Conservation (phyloP, 2,797 vertebrate genomes). For the Takifugu ocellatus region DNA sequence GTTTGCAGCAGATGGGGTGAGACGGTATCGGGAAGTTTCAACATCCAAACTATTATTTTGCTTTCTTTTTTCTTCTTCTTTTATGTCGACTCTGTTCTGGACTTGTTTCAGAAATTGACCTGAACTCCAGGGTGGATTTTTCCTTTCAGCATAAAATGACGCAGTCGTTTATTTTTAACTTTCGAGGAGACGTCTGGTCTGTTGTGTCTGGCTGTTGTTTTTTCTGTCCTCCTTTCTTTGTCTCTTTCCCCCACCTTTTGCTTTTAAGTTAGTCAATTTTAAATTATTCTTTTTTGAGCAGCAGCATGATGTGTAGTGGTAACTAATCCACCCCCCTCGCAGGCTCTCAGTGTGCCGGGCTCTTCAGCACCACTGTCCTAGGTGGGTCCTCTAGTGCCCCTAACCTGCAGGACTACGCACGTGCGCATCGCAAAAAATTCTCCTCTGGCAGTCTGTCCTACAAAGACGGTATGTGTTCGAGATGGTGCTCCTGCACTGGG, state of each 20-base stretch:
- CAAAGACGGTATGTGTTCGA: constrained; percentile 95
- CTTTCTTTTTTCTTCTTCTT: not conserved
- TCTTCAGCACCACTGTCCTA: constrained; percentile 99
- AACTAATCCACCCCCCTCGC: constrained; percentile 80
- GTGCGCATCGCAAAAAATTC: constrained; percentile 97
- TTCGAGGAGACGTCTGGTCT: constrained; percentile 14
- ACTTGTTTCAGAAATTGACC: not conserved
- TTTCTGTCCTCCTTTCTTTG: constrained; percentile 15
- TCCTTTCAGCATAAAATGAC: constrained; percentile 5
- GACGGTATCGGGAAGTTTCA: not conserved
- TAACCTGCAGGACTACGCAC: constrained; percentile 99
- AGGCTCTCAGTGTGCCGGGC: constrained; percentile 98
- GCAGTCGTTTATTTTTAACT: not conserved
- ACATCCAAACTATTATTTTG: not conserved
- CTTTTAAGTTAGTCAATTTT: constrained; percentile 5
- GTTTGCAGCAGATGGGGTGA: not conserved
- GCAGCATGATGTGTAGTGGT: constrained; percentile 71
- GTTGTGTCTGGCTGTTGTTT: constrained; percentile 16
- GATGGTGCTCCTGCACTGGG: constrained; percentile 40
- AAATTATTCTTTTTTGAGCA: constrained; percentile 51
- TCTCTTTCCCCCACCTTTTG: constrained; percentile 8
- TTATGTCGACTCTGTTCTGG: not conserved
- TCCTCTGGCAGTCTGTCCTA: constrained; percentile 91
- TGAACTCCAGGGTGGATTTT: constrained; percentile 15
- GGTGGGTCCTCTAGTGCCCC: constrained; percentile 99